These are phyloP conservation scores for Tringa solitaria DNA, from an alignment of 2,113 vertebrate species.

Conservation along the genomic window DNA sequence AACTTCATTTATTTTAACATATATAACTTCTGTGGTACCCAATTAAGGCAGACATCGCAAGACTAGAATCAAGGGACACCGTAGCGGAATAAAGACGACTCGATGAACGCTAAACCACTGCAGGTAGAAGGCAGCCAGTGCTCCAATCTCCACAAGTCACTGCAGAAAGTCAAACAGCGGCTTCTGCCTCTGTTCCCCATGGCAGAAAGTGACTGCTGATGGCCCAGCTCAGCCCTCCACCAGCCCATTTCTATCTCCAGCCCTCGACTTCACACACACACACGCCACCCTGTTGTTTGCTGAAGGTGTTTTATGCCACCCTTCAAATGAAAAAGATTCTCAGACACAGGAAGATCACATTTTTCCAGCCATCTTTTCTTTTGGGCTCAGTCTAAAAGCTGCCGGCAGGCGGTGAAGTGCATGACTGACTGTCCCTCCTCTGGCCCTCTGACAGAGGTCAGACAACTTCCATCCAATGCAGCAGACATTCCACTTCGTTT, in stretches of 20 bases:
- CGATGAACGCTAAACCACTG: background rate
- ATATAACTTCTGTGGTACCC: background rate
- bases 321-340: background rate
- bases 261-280: background rate
- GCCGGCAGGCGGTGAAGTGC: background rate
- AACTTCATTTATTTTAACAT: constrained; percentile 48
- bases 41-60: constrained; percentile 41
- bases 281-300: background rate
- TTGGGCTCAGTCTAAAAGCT: background rate
- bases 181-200: background rate
- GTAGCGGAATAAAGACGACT: accelerated
- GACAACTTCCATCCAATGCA: background rate
- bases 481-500: background rate
- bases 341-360: background rate
- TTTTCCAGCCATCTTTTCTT: background rate
- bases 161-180: background rate
- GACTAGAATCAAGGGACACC: background rate
- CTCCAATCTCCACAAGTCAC: background rate
- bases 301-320: background rate
- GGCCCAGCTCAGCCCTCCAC: background rate
- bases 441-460: background rate
- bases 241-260: background rate
- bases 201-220: background rate
- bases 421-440: background rate
- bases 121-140: background rate